phyloP scores from a whole-genome alignment of 1,140 invertebrate genomes.

The Conopomorpha cramerella region DNA sequence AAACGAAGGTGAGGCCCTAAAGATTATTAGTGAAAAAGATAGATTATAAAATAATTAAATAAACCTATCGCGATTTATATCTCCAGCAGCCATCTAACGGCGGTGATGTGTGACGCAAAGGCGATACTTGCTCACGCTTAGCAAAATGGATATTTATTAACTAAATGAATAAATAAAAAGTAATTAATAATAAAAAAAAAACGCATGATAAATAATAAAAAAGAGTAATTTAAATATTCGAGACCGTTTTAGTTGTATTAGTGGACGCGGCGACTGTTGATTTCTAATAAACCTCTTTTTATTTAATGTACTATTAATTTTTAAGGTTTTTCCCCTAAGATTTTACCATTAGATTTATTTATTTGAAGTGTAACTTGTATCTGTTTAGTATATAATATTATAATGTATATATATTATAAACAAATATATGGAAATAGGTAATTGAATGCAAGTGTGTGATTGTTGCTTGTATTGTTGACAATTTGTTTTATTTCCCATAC shows the following conservation, averaged over 20 bases:
- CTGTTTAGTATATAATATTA: too few species aligned
- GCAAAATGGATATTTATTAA: background rate
- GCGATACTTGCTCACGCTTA: background rate
- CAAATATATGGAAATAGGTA: too few species aligned
- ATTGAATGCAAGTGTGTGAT: too few species aligned
- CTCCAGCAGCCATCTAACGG: background rate
- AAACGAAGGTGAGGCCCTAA: constrained; percentile 28
- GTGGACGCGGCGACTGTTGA: too few species aligned
- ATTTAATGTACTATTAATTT: constrained; percentile 54
- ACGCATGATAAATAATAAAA: background rate
- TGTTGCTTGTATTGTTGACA: too few species aligned
- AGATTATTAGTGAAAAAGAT: background rate
- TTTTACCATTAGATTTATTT: constrained; percentile 53
- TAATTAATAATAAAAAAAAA: background rate
- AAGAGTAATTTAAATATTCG: background rate
- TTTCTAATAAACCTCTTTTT: too few species aligned
- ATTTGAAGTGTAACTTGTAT: too few species aligned
- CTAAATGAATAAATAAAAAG: background rate
- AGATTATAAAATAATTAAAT: too few species aligned
- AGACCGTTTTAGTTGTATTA: background rate
- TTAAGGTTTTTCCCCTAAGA: constrained; percentile 29
- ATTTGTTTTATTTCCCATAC: too few species aligned
- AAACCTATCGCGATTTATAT: too few species aligned
- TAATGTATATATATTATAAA: too few species aligned
- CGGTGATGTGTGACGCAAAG: background rate